Evolutionary conservation across 2,113 vertebrate genomes (phyloP), one percentile per base, ranked within the genome.

Genomic region (Eubucco bourcierii): DNA sequence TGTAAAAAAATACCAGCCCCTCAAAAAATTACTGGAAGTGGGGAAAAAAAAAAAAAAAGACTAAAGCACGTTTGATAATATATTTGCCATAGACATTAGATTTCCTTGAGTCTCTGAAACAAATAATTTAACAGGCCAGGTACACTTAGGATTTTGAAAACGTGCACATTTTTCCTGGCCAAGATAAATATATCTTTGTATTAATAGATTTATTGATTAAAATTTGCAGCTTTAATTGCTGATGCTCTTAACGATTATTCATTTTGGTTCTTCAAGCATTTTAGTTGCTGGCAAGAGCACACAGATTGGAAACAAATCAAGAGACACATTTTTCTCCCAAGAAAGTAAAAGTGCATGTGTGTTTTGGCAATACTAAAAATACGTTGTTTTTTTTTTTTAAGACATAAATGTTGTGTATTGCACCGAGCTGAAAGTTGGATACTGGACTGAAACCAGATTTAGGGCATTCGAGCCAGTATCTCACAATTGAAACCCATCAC

Each of bases 221-320:
- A 95, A 93, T 97, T 90, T 97, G 94, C 90, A 96, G 95, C 95
- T 96, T 97, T 97, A 97, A 97, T 97, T 95, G 86, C 93, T n/a
- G 88, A 90, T 37, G 97, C 96, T 97, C 95, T 97, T 96, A 94
- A 95, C 77, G 87, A 96, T 97, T 95, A 96, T 97, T 97, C 97
- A 96, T 97, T 96, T 96, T 84, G 76, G 93, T 96, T 97, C 95
- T 96, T 95, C 91, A 96, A 60, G 96, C 92, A 61, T 97, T 97
- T 97, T 96, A 97, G 96, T 97, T 97, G 94, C 82, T 97, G 97
- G 96, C 97, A 96, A 84, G 55, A 96, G 86, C 89, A 64, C 89
- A 87, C 61, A 96, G 91, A 94, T 96, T 98, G 97, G 97, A 98
- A 97, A 93, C 96, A 97, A 98, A 95, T 97, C 97, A 97, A 97